Conservation (phyloP, 1,140 invertebrate species). For the Phthorimaea operculella region DNA sequence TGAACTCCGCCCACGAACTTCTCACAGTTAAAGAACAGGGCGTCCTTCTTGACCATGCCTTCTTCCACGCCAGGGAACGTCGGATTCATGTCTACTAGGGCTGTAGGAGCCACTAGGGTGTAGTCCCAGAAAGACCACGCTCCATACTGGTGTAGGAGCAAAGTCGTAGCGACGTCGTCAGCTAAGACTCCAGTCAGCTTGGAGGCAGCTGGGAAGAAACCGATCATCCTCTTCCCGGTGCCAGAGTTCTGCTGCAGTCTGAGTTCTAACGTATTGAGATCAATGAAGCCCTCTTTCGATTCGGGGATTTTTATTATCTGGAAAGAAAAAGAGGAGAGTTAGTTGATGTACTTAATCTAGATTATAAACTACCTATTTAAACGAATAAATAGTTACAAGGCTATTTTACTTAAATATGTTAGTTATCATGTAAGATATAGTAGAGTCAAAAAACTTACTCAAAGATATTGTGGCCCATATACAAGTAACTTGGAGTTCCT, state of each 20-base stretch:
- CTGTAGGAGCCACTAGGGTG: slow-evolving; percentile 85
- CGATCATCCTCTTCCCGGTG: slow-evolving; percentile 75
- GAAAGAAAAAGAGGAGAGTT: slow-evolving; percentile 24
- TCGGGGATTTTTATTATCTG: slow-evolving; percentile 83
- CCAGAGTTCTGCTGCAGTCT: slow-evolving; percentile 74
- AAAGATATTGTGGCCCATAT: too few species aligned
- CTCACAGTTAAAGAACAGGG: slow-evolving; percentile 90
- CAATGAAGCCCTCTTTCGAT: slow-evolving; percentile 81
- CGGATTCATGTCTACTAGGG: slow-evolving; percentile 89
- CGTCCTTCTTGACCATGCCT: slow-evolving; percentile 85
- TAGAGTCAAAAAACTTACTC: too few species aligned
- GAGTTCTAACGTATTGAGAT: slow-evolving; percentile 80
- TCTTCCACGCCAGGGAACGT: slow-evolving; percentile 72
- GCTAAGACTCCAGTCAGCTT: slow-evolving; percentile 90
- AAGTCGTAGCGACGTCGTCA: slow-evolving; percentile 85
- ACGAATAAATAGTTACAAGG: too few species aligned
- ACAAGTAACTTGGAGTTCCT: too few species aligned
- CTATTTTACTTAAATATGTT: too few species aligned
- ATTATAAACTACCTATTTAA: too few species aligned
- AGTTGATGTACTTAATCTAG: neutral
- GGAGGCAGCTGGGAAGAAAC: slow-evolving; percentile 88
- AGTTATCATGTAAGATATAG: too few species aligned
- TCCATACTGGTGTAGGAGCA: slow-evolving; percentile 83
- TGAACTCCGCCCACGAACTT: slow-evolving; percentile 93
- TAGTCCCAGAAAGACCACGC: slow-evolving; percentile 93